Percentiles rank a stretch among this genome's conserved stretches.
Conservation (phyloP, 2,797 vertebrate genomes). For the Diglossa cyanea region DNA sequence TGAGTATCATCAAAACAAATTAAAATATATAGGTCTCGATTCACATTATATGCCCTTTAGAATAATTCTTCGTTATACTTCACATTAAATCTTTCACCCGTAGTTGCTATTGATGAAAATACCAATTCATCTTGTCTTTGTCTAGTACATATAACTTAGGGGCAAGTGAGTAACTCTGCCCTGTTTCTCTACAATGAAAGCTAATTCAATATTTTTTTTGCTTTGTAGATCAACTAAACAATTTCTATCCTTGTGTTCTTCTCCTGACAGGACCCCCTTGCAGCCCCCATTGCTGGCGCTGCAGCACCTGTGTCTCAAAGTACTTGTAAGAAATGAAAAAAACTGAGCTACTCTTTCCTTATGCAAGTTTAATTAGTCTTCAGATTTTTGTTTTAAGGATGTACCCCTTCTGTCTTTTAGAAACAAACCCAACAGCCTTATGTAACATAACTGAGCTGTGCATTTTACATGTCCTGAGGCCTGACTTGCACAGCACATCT, state of each 20-base stretch:
- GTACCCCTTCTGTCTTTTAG: background rate
- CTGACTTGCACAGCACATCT: fast-evolving
- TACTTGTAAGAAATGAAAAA: background rate
- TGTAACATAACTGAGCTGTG: fast-evolving
- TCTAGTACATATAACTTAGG: background rate
- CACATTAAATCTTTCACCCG: background rate
- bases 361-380: background rate
- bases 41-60: background rate
- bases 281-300: fast-evolving
- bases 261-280: background rate
- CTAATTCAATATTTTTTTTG: background rate
- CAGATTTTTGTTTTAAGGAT: background rate
- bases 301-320: fast-evolving
- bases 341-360: background rate
- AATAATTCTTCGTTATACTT: background rate
- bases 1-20: background rate
- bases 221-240: background rate
- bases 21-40: background rate
- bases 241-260: background rate
- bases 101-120: background rate
- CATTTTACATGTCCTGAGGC: background rate
- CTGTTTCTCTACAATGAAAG: background rate
- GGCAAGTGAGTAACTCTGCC: background rate
- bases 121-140: background rate
- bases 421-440: background rate